Conservation (phyloP, 2,113 vertebrate genomes). For the Noctilio leporinus region DNA sequence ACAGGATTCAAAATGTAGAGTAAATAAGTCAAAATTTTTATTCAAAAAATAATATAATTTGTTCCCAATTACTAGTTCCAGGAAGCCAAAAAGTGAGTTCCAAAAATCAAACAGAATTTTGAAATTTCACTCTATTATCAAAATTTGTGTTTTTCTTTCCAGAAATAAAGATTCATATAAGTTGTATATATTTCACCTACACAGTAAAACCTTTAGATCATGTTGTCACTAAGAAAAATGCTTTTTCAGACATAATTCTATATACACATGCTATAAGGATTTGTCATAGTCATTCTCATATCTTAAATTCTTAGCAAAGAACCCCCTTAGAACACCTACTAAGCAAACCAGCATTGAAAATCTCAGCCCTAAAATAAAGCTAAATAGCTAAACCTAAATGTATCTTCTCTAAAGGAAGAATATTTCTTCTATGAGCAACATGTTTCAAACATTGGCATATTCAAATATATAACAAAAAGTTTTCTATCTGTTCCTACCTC, state of each 20-base stretch:
- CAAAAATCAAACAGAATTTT: not conserved
- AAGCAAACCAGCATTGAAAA: not conserved
- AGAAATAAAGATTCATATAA: not conserved
- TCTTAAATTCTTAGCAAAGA: not conserved
- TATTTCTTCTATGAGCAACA: not conserved
- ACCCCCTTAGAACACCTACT: not conserved
- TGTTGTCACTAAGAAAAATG: not conserved
- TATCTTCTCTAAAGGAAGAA: not conserved
- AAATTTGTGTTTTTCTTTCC: not conserved
- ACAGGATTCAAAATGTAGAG: not conserved
- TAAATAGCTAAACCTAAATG: not conserved
- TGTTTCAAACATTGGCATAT: constrained; percentile 15
- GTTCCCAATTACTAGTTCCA: not conserved
- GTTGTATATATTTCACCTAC: not conserved
- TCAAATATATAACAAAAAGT: constrained; percentile 16
- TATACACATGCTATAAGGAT: not conserved
- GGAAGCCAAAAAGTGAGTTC: not conserved
- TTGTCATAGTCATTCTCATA: not conserved
- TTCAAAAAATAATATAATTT: not conserved
- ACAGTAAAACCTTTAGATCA: not conserved
- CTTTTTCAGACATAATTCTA: not conserved
- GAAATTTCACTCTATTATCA: not conserved
- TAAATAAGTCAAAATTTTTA: not conserved
- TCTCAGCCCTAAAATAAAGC: not conserved
- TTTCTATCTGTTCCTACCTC: not conserved